Evolutionary conservation across 2,113 vertebrate genomes (phyloP).

Genomic region (Muscicapa adusta): DNA sequence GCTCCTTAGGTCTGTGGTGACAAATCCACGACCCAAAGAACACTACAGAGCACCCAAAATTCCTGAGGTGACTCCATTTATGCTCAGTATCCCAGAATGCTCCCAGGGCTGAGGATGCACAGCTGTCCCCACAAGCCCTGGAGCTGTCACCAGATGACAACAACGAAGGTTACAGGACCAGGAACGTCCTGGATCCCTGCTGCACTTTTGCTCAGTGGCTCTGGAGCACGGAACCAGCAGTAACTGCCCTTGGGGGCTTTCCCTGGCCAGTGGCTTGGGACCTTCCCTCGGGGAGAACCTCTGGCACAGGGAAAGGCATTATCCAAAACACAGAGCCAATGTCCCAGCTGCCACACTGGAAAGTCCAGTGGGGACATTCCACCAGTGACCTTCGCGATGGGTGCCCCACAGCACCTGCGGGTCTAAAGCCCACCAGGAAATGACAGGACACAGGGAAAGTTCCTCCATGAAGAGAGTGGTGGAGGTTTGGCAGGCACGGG

Average conservation of each 20-base stretch:
- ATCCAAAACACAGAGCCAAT: not conserved
- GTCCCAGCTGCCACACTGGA: not conserved
- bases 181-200: not conserved
- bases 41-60: not conserved
- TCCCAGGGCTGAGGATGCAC: not conserved
- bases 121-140: not conserved
- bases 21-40: not conserved
- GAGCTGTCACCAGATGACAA: not conserved
- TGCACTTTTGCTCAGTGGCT: not conserved
- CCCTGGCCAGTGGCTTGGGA: not conserved
- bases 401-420: rapidly evolving
- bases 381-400: not conserved
- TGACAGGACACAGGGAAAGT: not conserved
- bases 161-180: rapidly evolving
- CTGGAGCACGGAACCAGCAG: not conserved
- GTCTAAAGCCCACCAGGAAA: not conserved
- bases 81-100: not conserved
- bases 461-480: not conserved
- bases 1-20: not conserved
- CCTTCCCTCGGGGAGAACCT: not conserved
- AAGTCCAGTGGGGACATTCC: not conserved
- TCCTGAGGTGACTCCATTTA: rapidly evolving
- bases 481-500: not conserved
- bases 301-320: not conserved
- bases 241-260: not conserved